Percentiles rank a stretch among this genome's conserved stretches.
phyloP scores from a whole-genome alignment of 2,113 vertebrate species.

The Ammospiza nelsoni region DNA sequence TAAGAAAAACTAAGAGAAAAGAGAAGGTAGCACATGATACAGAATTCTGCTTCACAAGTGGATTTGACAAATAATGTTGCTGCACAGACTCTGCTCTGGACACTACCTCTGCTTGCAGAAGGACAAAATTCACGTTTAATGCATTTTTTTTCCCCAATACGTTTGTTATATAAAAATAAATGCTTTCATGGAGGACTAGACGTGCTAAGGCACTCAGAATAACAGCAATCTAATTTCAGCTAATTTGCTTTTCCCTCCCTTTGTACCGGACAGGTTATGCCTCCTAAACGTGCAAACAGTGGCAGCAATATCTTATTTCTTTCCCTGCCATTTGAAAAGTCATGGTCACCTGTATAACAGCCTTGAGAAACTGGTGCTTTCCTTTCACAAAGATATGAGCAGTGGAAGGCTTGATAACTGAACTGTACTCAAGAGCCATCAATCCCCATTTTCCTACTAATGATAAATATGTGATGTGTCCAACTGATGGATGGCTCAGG shows the following conservation, averaged over 20 bases:
- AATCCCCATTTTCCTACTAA: neutral
- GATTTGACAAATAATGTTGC: neutral
- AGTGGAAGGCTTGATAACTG: neutral
- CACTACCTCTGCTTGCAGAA: neutral
- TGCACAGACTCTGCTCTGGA: neutral
- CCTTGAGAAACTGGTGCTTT: neutral
- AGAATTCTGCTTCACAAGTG: neutral
- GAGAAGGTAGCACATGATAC: neutral
- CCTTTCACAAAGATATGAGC: neutral
- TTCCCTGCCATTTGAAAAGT: neutral
- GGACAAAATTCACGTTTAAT: neutral
- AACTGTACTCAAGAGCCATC: neutral
- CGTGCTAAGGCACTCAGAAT: neutral
- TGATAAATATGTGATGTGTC: neutral
- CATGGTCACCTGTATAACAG: neutral
- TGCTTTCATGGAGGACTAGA: neutral
- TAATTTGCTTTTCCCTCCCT: neutral
- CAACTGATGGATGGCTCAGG: slow-evolving; percentile 25
- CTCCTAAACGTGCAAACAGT: neutral
- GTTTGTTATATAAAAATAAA: neutral
- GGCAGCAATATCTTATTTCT: neutral
- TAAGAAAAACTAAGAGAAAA: neutral
- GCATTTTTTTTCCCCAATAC: neutral
- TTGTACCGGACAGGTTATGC: neutral
- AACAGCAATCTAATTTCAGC: neutral